Percentiles rank a stretch among this genome's conserved stretches.
phyloP scores from a whole-genome alignment of 2,888 invertebrate genomes.

The Zaprionus bogoriensis region DNA sequence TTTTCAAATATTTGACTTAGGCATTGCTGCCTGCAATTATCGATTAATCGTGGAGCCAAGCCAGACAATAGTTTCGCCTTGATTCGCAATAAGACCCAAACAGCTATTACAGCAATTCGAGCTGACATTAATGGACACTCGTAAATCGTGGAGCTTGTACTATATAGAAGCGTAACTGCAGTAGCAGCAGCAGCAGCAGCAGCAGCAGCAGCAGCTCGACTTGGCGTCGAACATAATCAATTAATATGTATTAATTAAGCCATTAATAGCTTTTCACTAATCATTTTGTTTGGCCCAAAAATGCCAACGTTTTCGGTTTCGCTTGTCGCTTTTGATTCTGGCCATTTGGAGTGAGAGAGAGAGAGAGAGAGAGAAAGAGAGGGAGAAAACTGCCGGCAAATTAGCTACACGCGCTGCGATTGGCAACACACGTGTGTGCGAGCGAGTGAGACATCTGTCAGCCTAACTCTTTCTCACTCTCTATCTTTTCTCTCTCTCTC shows the following conservation, averaged over 20 bases:
- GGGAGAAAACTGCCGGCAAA: conserved; percentile 24
- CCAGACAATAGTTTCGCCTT: too few relatives aligned
- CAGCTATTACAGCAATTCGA: too few relatives aligned
- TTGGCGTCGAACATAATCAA: conserved; percentile 50
- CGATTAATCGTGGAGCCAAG: too few relatives aligned
- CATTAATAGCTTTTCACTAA: conserved; percentile 74
- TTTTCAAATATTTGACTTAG: too few relatives aligned
- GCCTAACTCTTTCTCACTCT: conserved; percentile 4
- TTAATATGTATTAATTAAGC: conserved; percentile 65
- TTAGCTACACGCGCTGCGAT: conserved; percentile 62
- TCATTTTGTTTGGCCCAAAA: conserved; percentile 71
- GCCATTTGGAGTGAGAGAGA: neutral
- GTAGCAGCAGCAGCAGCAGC: neutral
- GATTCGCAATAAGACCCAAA: too few relatives aligned
- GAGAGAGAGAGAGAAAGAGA: neutral
- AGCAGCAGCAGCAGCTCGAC: neutral
- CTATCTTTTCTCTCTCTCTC: neutral
- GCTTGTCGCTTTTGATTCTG: neutral
- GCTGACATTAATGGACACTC: neutral
- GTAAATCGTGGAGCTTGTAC: neutral
- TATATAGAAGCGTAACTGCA: conserved; percentile 9
- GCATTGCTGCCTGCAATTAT: too few relatives aligned
- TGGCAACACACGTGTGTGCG: conserved; percentile 18
- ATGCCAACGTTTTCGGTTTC: neutral
- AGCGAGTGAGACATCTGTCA: too few relatives aligned